A percentile compares a stretch with the other conserved stretches of the same genome.
phyloP scores from a whole-genome alignment of 2,113 vertebrate species.

The Spermophilus dauricus region DNA sequence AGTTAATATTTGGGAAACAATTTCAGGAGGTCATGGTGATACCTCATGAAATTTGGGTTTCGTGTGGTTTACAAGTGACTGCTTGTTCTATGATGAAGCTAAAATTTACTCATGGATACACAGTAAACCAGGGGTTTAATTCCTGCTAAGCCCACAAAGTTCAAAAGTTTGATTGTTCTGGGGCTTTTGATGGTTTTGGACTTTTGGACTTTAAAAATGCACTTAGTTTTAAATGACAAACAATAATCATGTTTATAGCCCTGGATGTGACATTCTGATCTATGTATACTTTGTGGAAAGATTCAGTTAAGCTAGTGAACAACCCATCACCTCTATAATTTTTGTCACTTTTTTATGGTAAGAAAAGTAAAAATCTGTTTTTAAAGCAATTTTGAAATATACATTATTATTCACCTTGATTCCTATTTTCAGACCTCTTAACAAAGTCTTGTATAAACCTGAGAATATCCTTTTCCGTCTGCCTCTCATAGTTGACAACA shows the following conservation, averaged over 20 bases:
- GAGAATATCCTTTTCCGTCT: not conserved
- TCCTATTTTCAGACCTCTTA: conserved; percentile 11
- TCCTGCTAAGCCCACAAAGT: not conserved
- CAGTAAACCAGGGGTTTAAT: not conserved
- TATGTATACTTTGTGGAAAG: not conserved
- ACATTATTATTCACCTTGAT: not conserved
- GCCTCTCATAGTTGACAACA: not conserved
- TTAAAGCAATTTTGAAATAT: not conserved
- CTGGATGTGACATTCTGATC: not conserved
- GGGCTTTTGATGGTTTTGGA: not conserved
- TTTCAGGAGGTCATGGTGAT: not conserved
- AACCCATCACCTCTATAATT: not conserved
- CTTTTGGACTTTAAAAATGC: not conserved
- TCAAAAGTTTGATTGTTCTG: not conserved
- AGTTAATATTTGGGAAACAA: conserved; percentile 47
- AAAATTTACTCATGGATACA: not conserved
- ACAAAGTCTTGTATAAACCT: not conserved
- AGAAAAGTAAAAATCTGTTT: not conserved
- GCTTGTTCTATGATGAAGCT: not conserved
- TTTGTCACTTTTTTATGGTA: not conserved
- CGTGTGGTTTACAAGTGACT: not conserved
- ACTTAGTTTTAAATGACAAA: not conserved
- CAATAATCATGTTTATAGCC: not conserved
- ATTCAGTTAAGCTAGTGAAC: not conserved
- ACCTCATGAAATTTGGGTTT: not conserved